These are phyloP conservation scores for Pseudotriccus pelzelni DNA, from an alignment of 2,797 vertebrate genomes.

Conservation along the genomic window DNA sequence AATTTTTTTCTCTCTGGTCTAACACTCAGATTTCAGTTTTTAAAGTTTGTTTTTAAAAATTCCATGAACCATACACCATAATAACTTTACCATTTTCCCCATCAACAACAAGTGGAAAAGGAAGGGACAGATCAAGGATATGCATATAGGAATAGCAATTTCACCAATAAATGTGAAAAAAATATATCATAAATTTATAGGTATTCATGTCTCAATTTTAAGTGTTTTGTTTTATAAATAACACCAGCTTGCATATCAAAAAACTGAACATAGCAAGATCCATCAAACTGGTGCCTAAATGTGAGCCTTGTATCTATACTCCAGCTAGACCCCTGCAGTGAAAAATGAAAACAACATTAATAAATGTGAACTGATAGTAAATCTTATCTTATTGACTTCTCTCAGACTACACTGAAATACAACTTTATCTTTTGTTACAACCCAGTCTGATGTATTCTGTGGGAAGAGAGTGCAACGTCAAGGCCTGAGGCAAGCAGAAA, in stretches of 20 bases:
- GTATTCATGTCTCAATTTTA: neutral
- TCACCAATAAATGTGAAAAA: neutral
- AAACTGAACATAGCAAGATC: neutral
- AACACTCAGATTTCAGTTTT: neutral
- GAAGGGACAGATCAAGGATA: neutral
- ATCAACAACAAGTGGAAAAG: neutral
- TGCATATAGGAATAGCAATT: neutral
- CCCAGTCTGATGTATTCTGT: neutral
- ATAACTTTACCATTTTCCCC: neutral
- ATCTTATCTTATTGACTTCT: neutral
- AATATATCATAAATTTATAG: neutral
- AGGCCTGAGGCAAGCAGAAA: slow-evolving; percentile 5
- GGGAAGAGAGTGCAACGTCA: neutral
- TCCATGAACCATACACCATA: neutral
- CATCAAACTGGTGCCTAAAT: neutral
- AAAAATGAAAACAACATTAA: slow-evolving; percentile 5
- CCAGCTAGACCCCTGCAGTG: neutral
- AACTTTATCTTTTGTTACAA: slow-evolving; percentile 14
- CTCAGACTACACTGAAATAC: slow-evolving; percentile 23
- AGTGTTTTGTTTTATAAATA: neutral
- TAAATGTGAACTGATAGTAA: slow-evolving; percentile 6
- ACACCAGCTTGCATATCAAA: neutral
- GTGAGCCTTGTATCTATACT: neutral
- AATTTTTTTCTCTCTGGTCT: neutral
- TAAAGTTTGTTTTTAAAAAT: neutral